Evolutionary conservation across 2,113 vertebrate genomes (phyloP).

Genomic region (Cnemophilus loriae): DNA sequence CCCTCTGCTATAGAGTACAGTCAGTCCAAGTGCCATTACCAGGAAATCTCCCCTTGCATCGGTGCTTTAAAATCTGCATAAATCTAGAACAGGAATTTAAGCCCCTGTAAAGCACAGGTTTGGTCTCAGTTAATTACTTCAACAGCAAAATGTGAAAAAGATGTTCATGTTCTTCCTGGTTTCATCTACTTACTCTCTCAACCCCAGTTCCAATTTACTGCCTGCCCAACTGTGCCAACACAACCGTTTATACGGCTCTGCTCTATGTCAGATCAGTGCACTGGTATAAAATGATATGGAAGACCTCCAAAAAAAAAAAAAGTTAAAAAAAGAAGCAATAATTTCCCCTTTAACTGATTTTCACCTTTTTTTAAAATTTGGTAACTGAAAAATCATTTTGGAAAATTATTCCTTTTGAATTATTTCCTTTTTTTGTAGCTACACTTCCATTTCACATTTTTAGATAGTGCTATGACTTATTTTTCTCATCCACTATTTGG

Average conservation of each 20-base stretch:
- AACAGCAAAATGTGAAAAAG: neutral
- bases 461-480: neutral
- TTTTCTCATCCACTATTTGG: neutral
- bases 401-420: neutral
- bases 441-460: neutral
- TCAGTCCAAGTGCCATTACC: neutral
- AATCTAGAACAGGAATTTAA: neutral
- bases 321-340: neutral
- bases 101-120: neutral
- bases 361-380: neutral
- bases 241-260: neutral
- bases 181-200: neutral
- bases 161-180: neutral
- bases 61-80: neutral
- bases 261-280: neutral
- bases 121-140: neutral
- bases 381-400: neutral
- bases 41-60: neutral
- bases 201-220: neutral
- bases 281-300: neutral
- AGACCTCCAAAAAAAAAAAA: neutral
- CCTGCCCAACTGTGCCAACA: neutral
- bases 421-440: neutral
- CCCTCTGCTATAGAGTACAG: accelerated
- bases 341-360: neutral